Conservation (phyloP, 2,113 vertebrate species). For the Ramphastos sulfuratus region DNA sequence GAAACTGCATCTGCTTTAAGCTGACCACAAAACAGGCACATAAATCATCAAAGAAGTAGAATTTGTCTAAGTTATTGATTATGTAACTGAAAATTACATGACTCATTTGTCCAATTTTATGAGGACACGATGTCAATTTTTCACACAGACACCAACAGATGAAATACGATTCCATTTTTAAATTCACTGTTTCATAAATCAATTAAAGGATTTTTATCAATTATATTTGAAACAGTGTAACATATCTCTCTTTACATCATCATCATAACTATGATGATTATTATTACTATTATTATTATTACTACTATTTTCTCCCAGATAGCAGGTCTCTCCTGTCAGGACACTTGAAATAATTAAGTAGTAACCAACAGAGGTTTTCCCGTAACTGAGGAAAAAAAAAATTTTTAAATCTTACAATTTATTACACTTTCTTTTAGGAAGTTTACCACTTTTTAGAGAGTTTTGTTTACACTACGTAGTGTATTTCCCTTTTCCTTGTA, state of each 20-base stretch:
- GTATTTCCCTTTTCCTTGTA: neutral
- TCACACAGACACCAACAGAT: slow-evolving; percentile 70
- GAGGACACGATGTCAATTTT: slow-evolving; percentile 82
- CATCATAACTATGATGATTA: too few species aligned
- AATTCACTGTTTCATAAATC: slow-evolving; percentile 68
- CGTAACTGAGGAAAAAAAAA: neutral
- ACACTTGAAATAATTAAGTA: slow-evolving; percentile 9
- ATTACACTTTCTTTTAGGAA: neutral
- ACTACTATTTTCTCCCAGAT: neutral
- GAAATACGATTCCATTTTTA: slow-evolving; percentile 76
- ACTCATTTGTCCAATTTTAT: slow-evolving; percentile 92
- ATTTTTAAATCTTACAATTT: neutral
- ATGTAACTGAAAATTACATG: slow-evolving; percentile 94
- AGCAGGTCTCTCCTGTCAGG: neutral
- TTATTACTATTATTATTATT: neutral
- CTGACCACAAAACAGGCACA: slow-evolving; percentile 75
- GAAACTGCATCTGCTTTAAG: slow-evolving; percentile 69
- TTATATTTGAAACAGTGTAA: slow-evolving; percentile 58
- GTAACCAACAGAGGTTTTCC: neutral
- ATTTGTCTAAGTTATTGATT: slow-evolving; percentile 94
- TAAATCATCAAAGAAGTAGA: slow-evolving; percentile 92
- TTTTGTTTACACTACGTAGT: neutral
- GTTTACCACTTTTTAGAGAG: neutral
- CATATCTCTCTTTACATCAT: neutral
- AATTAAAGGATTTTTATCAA: slow-evolving; percentile 73